Base-by-base conservation (phyloP, 2,888 invertebrate species). In the Cheiracanthium punctorium region DNA sequence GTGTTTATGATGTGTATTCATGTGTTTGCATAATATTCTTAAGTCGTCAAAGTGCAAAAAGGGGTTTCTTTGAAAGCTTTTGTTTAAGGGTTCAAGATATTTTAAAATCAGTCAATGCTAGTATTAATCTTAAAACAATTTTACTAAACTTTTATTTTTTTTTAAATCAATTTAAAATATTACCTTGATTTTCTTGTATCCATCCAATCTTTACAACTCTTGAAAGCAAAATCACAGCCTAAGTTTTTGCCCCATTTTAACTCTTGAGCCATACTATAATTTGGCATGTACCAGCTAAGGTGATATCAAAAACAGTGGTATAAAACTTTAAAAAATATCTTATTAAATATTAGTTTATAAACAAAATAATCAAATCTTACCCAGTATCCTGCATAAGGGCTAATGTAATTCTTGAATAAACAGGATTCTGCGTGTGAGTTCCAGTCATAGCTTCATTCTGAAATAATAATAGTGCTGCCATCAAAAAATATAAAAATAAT, bases 371-470 rank as follows among this genome's bases (percentile, higher is more conserved):
- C 1, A 29, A 48, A 12, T 20, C 29, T n/a, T 97, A 99, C 86
- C 99, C 99, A 0, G 98, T 98, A 91, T 99, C 99, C 91, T 99
- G 98, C 97, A 99, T 96, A 88, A 99, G 92, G 0, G 99, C 99
- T 89, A 99, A 93, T 0, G 98, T 98, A 79, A 99, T 95, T 28
- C 98, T 93, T 0, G 98, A 98, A 92, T 98, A 98, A 0, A 98
- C 97, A 0, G 98, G 98, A 92, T 98, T 98, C 92, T 98, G 98
- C 0, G 99, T 99, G 92, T 99, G 99, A 0, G 98, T 98, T 0
- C 98, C 99, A 0, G 99, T 99, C 99, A 99, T 99, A 0, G 98
- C 98, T 93, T 99, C 99, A 92, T 98, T 98, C 96, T 98, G 91
- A 48, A 89, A 89, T 17, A 48, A 17, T 77, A 10, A 33, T 76